These are phyloP conservation scores for Meandrina meandrites DNA, from an alignment of 92 coral and sea anemone genomes.

Conservation along the genomic window DNA sequence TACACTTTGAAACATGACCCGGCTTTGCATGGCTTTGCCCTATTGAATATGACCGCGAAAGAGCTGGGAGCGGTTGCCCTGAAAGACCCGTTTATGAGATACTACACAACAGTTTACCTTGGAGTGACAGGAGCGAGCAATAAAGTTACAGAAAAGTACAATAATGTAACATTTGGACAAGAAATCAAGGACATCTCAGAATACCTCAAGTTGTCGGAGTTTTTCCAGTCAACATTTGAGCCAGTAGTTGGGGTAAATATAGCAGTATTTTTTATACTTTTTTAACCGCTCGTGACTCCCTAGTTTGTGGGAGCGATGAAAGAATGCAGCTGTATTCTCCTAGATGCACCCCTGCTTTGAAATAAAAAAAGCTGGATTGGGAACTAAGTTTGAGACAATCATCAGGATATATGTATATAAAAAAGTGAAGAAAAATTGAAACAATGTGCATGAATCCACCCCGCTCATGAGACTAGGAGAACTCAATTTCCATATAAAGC, in stretches of 20 bases:
- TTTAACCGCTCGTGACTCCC: too few species aligned
- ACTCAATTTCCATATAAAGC: too few species aligned
- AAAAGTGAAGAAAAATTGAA: too few species aligned
- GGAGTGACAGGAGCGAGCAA: background rate
- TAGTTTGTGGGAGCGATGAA: too few species aligned
- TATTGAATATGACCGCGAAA: slow-evolving; percentile 24
- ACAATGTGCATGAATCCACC: too few species aligned
- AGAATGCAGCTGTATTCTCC: too few species aligned
- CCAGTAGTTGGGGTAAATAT: slow-evolving; percentile 30
- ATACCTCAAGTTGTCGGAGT: slow-evolving; percentile 3
- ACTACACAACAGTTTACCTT: background rate
- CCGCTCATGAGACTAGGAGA: too few species aligned
- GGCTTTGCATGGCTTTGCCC: slow-evolving; percentile 5
- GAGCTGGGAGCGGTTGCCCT: background rate
- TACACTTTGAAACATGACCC: slow-evolving; percentile 8
- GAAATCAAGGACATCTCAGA: slow-evolving; percentile 17
- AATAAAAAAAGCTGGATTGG: too few species aligned
- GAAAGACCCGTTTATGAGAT: slow-evolving; percentile 27
- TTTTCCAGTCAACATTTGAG: slow-evolving; percentile 27
- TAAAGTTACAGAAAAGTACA: background rate
- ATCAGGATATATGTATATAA: too few species aligned
- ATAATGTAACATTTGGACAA: background rate
- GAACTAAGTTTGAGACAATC: too few species aligned
- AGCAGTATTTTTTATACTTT: too few species aligned
- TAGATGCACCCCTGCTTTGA: too few species aligned